Evolutionary conservation across 2,113 vertebrate species (phyloP).

Genomic region (Anolis carolinensis): DNA sequence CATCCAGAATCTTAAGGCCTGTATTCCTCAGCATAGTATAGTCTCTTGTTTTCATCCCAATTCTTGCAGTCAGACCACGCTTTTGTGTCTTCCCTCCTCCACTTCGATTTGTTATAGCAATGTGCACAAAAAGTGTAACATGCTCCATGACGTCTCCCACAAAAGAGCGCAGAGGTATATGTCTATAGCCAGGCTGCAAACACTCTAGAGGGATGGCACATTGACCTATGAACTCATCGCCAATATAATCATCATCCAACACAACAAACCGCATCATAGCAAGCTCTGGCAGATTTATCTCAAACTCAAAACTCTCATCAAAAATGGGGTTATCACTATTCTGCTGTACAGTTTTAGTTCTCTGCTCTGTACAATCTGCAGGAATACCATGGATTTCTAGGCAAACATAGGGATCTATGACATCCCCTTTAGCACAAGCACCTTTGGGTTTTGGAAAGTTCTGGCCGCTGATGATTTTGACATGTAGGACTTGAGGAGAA

Average conservation of each 20-base stretch:
- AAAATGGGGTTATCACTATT: conserved; percentile 97
- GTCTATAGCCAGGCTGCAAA: conserved; percentile 93
- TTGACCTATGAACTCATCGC: conserved; percentile 98
- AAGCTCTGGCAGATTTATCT: conserved; percentile 94
- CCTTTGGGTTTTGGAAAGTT: conserved; percentile 97
- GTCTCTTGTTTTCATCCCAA: conserved; percentile 87
- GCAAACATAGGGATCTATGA: conserved; percentile 96
- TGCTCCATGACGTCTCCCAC: conserved; percentile 90
- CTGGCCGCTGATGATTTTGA: conserved; percentile 97
- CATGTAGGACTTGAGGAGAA: conserved; percentile 89
- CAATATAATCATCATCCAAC: conserved; percentile 96
- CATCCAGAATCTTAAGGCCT: conserved; percentile 88
- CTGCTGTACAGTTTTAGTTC: conserved; percentile 94
- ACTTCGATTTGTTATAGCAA: conserved; percentile 91
- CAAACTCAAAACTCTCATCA: conserved; percentile 97
- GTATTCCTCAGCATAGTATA: conserved; percentile 91
- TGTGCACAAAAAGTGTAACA: conserved; percentile 91
- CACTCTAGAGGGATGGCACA: conserved; percentile 94
- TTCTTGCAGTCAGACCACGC: conserved; percentile 88
- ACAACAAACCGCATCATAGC: conserved; percentile 95
- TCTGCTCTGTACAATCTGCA: conserved; percentile 92
- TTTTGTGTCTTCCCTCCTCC: conserved; percentile 95
- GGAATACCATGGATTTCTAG: conserved; percentile 96
- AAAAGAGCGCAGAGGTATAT: conserved; percentile 89
- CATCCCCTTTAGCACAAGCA: conserved; percentile 95